A percentile compares a stretch with the other conserved stretches of the same genome.
phyloP scores from a whole-genome alignment of 2,888 invertebrate genomes.

The Pasiphila rectangulata region DNA sequence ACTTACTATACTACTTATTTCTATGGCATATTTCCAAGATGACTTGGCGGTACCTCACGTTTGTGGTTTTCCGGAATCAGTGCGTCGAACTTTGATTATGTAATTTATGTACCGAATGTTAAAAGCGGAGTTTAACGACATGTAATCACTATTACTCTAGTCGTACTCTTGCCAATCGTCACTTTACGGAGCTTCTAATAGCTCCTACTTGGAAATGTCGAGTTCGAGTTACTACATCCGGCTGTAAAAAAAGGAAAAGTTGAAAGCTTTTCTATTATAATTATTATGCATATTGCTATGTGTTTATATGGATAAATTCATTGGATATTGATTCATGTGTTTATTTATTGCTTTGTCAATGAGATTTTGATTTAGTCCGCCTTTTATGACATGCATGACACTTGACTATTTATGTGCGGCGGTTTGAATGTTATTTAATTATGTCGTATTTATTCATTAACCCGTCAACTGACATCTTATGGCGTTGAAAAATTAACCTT shows the following conservation, averaged over 20 bases:
- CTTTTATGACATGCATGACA: constrained; percentile 35
- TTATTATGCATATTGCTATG: constrained; percentile 26
- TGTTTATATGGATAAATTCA: constrained; percentile 23
- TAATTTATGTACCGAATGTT: constrained; percentile 22
- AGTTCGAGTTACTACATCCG: constrained; percentile 45
- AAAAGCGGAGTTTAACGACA: constrained; percentile 49
- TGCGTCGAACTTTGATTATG: constrained; percentile 13
- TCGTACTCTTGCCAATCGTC: constrained; percentile 37
- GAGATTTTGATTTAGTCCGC: constrained; percentile 40
- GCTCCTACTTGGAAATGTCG: constrained; percentile 40
- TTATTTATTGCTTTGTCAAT: constrained; percentile 18
- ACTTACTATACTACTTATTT: constrained; percentile 2
- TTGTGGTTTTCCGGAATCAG: not conserved
- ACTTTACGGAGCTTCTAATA: constrained; percentile 38
- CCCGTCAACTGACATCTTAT: constrained; percentile 11
- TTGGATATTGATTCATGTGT: constrained; percentile 23
- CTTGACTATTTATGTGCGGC: constrained; percentile 12
- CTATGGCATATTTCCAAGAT: not conserved
- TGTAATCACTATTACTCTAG: constrained; percentile 39
- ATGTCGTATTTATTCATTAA: constrained; percentile 21
- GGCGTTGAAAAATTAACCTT: constrained; percentile 16
- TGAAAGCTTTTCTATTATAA: constrained; percentile 43
- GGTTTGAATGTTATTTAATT: constrained; percentile 17
- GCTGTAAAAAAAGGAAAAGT: constrained; percentile 52
- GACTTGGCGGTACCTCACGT: not conserved